Evolutionary conservation across 1,140 invertebrate genomes (phyloP), one percentile per base, ranked within the genome.

Genomic region (Apis laboriosa): DNA sequence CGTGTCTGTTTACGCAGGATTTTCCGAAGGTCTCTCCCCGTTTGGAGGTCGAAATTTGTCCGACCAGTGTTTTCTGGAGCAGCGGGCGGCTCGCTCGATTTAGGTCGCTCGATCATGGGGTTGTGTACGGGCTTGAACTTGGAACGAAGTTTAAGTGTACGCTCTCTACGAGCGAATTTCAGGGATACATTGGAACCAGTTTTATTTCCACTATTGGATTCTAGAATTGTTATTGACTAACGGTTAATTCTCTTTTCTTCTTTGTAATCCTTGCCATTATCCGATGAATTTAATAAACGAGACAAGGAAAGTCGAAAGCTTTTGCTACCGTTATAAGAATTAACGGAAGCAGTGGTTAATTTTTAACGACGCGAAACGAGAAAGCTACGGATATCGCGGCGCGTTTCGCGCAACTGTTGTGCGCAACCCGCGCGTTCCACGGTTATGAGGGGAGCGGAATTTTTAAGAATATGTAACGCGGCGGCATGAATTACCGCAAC

Each of bases 391-490:
- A 64, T 51, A 70, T 24, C 67, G 63, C n/a, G 7, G 73, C 73
- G 60, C 19, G 21, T 43, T 63, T 75, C 51, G n/a, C 72, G 72
- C 43, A 67, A 67, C 51, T 1, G 43, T 24, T 58, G n/a, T 53
- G 34, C 77, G 56, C 43, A 71, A 72, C 58, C 24, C 53, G 34
- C 5, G 56, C 67, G 56, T 70, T 79, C 67, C 58, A 63, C 28
- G n/a, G 43, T 34, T 34, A 12, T 7, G 19, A 15, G 64, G 21
- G 58, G 60, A 24, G 61, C 24, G 51, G 34, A 9, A 78, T 71
- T 83, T 78, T 83, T 83, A 49, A 64, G 75, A 83, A 78, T 72
- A 77, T 56, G 76, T 66, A 78, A 78, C 66, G 43, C 66, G 66
- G 66, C 58, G 28, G 80, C 75, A 71, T 83, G 67, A 78, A 83